Percentiles rank a stretch among this genome's conserved stretches.
phyloP scores from a whole-genome alignment of 2,888 invertebrate genomes.

The Drosophila diplacantha region DNA sequence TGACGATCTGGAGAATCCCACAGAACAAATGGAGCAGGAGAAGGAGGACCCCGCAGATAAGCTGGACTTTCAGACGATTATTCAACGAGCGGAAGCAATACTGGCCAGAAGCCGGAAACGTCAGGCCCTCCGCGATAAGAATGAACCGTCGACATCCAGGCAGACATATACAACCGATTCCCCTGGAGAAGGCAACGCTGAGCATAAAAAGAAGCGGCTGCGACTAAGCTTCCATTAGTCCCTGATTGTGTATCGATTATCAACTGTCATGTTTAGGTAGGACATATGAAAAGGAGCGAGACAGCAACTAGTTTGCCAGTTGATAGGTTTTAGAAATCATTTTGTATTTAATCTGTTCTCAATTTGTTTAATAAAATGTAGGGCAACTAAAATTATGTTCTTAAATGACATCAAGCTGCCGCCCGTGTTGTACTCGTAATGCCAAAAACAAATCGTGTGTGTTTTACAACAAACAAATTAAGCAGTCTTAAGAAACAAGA shows the following conservation, averaged over 20 bases:
- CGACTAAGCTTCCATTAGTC: background rate
- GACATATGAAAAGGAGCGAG: background rate
- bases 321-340: background rate
- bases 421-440: no score
- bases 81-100: conserved; percentile 34
- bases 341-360: background rate
- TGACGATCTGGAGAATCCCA: background rate
- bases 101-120: conserved; percentile 34
- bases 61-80: conserved; percentile 33
- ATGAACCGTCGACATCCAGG: conserved; percentile 3
- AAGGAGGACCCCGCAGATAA: background rate
- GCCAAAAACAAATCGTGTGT: no score
- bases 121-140: conserved; percentile 27
- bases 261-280: background rate
- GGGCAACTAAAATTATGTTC: background rate
- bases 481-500: background rate
- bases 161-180: background rate
- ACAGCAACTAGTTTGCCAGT: background rate
- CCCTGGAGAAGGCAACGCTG: background rate
- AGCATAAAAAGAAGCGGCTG: background rate
- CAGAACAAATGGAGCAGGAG: background rate
- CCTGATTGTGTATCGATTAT: background rate
- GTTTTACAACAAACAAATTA: background rate
- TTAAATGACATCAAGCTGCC: no score
- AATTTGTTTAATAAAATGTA: background rate